Evolutionary conservation across 2,113 vertebrate genomes (phyloP).

Genomic region (Ranitomeya imitator): DNA sequence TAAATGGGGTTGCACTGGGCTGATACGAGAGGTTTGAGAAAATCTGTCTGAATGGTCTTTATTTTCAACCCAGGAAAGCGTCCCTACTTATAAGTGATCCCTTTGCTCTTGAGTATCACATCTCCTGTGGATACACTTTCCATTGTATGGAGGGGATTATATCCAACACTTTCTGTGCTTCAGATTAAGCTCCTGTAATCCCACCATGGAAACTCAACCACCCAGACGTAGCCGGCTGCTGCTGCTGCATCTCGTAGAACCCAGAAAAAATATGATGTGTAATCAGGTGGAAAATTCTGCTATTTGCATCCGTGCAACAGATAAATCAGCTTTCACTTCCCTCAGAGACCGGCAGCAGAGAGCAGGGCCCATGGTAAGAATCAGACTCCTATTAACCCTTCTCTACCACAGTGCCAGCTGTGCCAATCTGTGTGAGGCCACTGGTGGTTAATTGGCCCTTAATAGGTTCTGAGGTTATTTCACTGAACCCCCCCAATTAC

Average conservation of each 20-base stretch:
- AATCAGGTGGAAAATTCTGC: slow-evolving; percentile 73
- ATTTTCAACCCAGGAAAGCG: slow-evolving; percentile 1
- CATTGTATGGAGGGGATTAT: slow-evolving; percentile 41
- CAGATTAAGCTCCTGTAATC: slow-evolving; percentile 26
- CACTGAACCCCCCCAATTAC: neutral
- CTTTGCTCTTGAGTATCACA: slow-evolving; percentile 7
- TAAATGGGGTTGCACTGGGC: neutral
- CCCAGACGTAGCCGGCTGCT: slow-evolving; percentile 20
- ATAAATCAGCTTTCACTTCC: slow-evolving; percentile 77
- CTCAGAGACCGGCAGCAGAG: slow-evolving; percentile 58
- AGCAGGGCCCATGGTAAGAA: neutral
- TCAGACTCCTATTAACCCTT: slow-evolving; percentile 31
- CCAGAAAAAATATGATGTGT: slow-evolving; percentile 73
- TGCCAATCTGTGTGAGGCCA: neutral
- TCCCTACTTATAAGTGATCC: neutral
- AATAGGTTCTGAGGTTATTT: neutral
- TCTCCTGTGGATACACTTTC: slow-evolving; percentile 33
- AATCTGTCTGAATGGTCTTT: neutral
- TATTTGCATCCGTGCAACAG: slow-evolving; percentile 77
- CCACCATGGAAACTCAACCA: slow-evolving; percentile 14
- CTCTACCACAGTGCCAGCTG: neutral
- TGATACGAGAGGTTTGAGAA: neutral
- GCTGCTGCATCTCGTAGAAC: slow-evolving; percentile 63
- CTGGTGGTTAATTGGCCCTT: neutral
- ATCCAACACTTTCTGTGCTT: slow-evolving; percentile 20